Evolutionary conservation across 2,888 invertebrate genomes (phyloP), one percentile per base, ranked within the genome.

Genomic region (Andricus curvator): DNA sequence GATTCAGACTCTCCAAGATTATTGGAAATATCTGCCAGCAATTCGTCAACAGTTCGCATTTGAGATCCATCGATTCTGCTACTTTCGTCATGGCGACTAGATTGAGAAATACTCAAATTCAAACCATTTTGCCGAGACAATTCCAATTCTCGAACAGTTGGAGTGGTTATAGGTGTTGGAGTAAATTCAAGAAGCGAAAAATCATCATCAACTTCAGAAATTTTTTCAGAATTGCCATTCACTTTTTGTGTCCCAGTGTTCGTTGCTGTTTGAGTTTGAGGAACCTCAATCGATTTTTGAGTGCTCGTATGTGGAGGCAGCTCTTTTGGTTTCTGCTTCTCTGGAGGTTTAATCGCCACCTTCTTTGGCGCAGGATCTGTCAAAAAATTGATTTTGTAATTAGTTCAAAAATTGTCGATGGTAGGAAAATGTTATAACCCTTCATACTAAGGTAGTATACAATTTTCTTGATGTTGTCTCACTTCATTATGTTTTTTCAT

Each of bases 1-100:
- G 48, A 11, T 48, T 48, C 17, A 17, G 29, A n/a, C 0, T 51
- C 74, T 11, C 6, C 56, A 20, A 74, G 56, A 74, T 51, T 51
- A 56, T 20, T n/a, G 8, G 20, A 51, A 44, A 86, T 82, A 60
- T 88, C 87, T 51, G 79, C 33, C 37, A 83, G 62, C 29, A 83
- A 80, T 62, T 84, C 84, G 41, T 83, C 83, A 0, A 83, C 78
- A 29, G 83, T 83, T 51, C 83, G 76, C 22, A 74, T 79, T 44
- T 67, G n/a, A 29, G 20, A 33, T n/a, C n/a, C 33, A n/a, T 56
- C 29, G 13, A n/a, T 20, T 74, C 56, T 56, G 20, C 33, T 33
- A 22, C 20, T 74, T 74, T 74, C 33, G 11, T n/a, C 33, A 37
- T 9, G 29, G 29, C 33, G n/a, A 20, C 15, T 29, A 13, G 20